phyloP scores from a whole-genome alignment of 2,797 vertebrate species.

The Hydrocynus forskahlii region DNA sequence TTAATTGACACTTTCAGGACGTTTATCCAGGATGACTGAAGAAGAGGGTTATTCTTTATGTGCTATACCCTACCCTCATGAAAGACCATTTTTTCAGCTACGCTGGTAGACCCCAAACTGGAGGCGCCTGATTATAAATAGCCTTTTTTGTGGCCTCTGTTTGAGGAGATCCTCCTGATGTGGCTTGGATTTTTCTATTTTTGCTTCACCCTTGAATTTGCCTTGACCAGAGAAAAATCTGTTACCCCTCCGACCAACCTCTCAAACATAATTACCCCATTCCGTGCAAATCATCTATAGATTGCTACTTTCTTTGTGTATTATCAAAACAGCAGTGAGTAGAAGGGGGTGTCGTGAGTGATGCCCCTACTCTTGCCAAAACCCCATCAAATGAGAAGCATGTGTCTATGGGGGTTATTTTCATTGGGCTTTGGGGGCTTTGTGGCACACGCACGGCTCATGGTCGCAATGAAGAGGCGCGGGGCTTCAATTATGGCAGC shows the following conservation, averaged over 20 bases:
- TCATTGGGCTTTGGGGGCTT: conserved; percentile 73
- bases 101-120: conserved; percentile 47
- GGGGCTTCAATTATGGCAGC: conserved; percentile 76
- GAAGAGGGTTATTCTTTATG: conserved; percentile 20
- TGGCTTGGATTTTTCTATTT: conserved; percentile 78
- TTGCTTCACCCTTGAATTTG: conserved; percentile 74
- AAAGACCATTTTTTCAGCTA: conserved; percentile 44
- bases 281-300: conserved; percentile 71
- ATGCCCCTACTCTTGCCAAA: conserved; percentile 49
- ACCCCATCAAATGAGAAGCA: conserved; percentile 63
- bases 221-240: conserved; percentile 57
- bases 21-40: conserved; percentile 13
- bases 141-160: conserved; percentile 58
- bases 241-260: conserved; percentile 50
- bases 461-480: conserved; percentile 74
- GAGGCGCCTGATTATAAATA: conserved; percentile 58
- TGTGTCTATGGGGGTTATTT: conserved; percentile 76
- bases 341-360: conserved; percentile 34
- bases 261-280: conserved; percentile 71
- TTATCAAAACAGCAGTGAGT: conserved; percentile 65
- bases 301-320: conserved; percentile 76
- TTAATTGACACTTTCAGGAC: not conserved
- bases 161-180: conserved; percentile 72
- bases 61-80: conserved; percentile 49
- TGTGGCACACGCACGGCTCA: conserved; percentile 75